Evolutionary conservation across 2,797 vertebrate species (phyloP).

Genomic region (Linurgus olivaceus): DNA sequence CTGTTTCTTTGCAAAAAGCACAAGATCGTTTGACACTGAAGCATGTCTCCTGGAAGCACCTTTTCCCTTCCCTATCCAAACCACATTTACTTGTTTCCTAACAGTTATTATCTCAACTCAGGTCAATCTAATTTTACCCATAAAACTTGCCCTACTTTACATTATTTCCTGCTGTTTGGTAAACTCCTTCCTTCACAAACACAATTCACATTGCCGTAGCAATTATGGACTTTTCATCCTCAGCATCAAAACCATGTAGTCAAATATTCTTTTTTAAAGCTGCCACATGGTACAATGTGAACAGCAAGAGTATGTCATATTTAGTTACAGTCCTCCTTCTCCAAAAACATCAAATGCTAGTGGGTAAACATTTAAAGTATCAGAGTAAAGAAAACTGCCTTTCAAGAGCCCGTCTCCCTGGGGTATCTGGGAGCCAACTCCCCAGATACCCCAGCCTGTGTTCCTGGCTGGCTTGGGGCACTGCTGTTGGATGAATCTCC

Average conservation of each 20-base stretch:
- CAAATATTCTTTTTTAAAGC: background rate
- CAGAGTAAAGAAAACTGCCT: background rate
- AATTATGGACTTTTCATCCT: background rate
- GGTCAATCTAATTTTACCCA: conserved; percentile 5
- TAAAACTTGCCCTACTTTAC: background rate
- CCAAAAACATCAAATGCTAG: background rate
- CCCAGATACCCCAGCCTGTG: background rate
- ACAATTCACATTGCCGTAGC: background rate
- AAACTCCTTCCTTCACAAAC: conserved; percentile 2
- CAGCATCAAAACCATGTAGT: background rate
- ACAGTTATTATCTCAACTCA: background rate
- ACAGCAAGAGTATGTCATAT: background rate
- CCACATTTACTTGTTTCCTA: background rate
- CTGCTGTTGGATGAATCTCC: background rate
- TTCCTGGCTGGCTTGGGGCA: background rate
- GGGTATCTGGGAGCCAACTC: background rate
- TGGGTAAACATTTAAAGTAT: background rate
- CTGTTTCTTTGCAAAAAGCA: background rate
- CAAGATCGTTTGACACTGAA: background rate
- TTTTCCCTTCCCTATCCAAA: conserved; percentile 3
- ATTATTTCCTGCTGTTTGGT: background rate
- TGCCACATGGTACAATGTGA: background rate
- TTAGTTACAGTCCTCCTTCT: background rate
- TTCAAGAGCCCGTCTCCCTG: background rate
- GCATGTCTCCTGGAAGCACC: background rate